phyloP scores from a whole-genome alignment of 2,797 vertebrate genomes.

The Melanotaenia maccullochi region DNA sequence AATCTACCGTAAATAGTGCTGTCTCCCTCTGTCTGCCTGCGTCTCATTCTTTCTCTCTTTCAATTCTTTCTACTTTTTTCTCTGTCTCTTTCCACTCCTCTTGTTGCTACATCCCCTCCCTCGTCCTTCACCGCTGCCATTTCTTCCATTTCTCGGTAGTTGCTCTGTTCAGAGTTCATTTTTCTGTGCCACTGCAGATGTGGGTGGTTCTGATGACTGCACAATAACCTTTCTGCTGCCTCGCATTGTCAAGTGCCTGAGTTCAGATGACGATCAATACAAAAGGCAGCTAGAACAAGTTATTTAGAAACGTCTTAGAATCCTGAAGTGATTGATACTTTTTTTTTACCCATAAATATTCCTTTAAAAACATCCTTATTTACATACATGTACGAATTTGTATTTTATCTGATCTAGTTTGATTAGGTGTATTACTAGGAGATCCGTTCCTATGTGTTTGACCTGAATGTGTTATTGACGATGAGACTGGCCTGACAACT shows the following conservation, averaged over 20 bases:
- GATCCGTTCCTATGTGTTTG: constrained; percentile 56
- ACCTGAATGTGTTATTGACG: constrained; percentile 75
- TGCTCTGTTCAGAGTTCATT: constrained; percentile 57
- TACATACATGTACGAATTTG: constrained; percentile 5
- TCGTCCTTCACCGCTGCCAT: constrained; percentile 28
- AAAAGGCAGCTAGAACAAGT: constrained; percentile 59
- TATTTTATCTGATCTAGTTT: constrained; percentile 13
- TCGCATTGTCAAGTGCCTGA: constrained; percentile 65
- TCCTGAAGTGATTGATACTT: constrained; percentile 40
- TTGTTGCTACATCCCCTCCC: constrained; percentile 46
- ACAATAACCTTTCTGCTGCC: constrained; percentile 73
- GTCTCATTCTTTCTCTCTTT: constrained; percentile 31
- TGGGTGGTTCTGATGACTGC: constrained; percentile 80
- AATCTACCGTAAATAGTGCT: constrained; percentile 78
- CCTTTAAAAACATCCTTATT: constrained; percentile 9
- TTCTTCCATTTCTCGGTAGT: constrained; percentile 38
- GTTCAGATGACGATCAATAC: constrained; percentile 70
- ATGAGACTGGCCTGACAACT: constrained; percentile 66
- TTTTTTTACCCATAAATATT: constrained; percentile 4
- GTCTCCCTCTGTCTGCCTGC: constrained; percentile 48
- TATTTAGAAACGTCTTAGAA: constrained; percentile 45
- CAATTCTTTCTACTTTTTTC: constrained; percentile 28
- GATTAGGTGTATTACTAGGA: constrained; percentile 23
- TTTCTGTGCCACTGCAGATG: constrained; percentile 73
- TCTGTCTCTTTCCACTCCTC: constrained; percentile 30